phyloP scores from a whole-genome alignment of 2,888 invertebrate genomes.

The Melangyna quadrimaculata region DNA sequence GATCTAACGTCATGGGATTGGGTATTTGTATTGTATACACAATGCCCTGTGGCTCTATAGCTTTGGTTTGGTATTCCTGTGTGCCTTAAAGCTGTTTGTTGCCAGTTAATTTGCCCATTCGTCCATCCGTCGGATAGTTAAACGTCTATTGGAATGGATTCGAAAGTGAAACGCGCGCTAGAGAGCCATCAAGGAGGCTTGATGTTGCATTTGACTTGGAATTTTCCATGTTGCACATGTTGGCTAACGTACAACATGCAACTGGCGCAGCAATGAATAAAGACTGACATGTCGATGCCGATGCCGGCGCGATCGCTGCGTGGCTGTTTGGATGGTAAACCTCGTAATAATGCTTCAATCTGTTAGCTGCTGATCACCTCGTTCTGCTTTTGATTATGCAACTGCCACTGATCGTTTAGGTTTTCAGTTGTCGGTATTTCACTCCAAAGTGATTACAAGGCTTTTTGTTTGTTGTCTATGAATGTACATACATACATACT shows the following conservation, averaged over 20 bases:
- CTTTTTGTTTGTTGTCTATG: not conserved
- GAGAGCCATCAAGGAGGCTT: constrained; percentile 6
- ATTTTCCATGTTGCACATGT: constrained; percentile 49
- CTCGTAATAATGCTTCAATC: constrained; percentile 23
- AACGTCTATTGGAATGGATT: constrained; percentile 56
- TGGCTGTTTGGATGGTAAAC: not conserved
- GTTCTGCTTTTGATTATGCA: constrained; percentile 67
- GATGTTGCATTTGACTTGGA: constrained; percentile 14
- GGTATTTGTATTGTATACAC: not conserved
- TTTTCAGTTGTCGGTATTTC: constrained; percentile 27
- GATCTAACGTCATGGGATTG: constrained; percentile 49
- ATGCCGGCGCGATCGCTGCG: not conserved
- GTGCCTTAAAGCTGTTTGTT: constrained; percentile 40
- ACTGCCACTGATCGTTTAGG: constrained; percentile 56
- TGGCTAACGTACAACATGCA: constrained; percentile 15
- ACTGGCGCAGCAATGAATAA: constrained; percentile 25
- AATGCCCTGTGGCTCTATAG: constrained; percentile 25
- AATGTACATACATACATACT: too few species aligned
- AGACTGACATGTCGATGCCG: not conserved
- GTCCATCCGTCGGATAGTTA: constrained; percentile 24
- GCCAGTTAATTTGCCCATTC: constrained; percentile 58
- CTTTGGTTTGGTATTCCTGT: constrained; percentile 50
- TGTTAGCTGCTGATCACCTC: constrained; percentile 33
- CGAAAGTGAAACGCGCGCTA: constrained; percentile 58
- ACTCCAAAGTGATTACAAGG: constrained; percentile 12